phyloP scores from a whole-genome alignment of 2,888 invertebrate species.

The Heliconius charithonia region DNA sequence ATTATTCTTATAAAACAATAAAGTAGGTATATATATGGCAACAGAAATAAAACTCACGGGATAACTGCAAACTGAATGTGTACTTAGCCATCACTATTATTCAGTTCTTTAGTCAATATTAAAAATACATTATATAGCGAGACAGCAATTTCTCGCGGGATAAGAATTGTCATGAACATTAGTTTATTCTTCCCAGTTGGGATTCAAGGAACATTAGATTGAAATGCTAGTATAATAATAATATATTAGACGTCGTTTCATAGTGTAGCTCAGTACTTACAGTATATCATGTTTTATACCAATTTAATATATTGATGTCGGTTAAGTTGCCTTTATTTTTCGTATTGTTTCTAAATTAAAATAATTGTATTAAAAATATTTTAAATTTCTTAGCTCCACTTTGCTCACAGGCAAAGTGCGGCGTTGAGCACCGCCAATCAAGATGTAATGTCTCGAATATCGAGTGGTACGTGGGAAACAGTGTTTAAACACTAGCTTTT shows the following conservation, averaged over 20 bases:
- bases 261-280: conserved; percentile 1
- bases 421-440: too few relatives aligned
- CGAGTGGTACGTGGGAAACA: too few relatives aligned
- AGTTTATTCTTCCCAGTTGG: conserved; percentile 6
- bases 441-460: too few relatives aligned
- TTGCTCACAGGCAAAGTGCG: too few relatives aligned
- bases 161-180: conserved; percentile 9
- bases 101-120: conserved; percentile 14
- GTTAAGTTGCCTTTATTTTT: neutral
- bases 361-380: too few relatives aligned
- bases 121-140: conserved; percentile 15
- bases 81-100: neutral
- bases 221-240: conserved; percentile 18
- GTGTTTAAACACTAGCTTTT: too few relatives aligned
- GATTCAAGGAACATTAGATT: neutral
- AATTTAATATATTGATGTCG: neutral
- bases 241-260: conserved; percentile 19
- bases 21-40: neutral
- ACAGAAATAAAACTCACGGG: neutral
- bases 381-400: too few relatives aligned
- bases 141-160: conserved; percentile 9
- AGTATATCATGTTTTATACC: conserved; percentile 26
- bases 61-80: neutral
- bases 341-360: too few relatives aligned
- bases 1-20: neutral